Evolutionary conservation across 1,140 invertebrate genomes (phyloP).

Genomic region (Psix sp.): DNA sequence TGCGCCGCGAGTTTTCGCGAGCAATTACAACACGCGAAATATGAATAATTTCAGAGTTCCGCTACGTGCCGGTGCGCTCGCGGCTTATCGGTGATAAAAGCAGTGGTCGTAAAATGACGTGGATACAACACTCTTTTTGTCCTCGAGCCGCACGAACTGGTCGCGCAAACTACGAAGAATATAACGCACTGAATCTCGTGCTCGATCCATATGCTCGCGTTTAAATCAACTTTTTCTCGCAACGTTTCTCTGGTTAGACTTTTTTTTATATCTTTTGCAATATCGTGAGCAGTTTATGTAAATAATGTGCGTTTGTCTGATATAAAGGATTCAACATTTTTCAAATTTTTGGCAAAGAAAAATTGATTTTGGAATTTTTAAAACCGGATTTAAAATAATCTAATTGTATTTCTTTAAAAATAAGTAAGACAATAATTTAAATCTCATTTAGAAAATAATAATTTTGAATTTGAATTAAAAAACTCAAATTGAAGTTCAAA

Average conservation of each 20-base stretch:
- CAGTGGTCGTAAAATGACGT: slow-evolving; percentile 13
- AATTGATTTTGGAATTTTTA: too few relatives aligned
- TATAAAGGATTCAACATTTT: too few relatives aligned
- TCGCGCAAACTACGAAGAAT: slow-evolving; percentile 1
- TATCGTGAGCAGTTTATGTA: too few relatives aligned
- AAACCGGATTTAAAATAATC: too few relatives aligned
- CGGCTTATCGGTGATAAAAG: slow-evolving; percentile 5
- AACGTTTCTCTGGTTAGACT: not conserved
- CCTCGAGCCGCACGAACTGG: slow-evolving; percentile 1
- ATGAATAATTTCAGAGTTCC: not conserved
- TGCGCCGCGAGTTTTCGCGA: not conserved
- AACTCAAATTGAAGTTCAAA: too few relatives aligned
- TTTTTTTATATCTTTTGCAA: not conserved
- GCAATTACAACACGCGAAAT: not conserved
- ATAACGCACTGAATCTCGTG: not conserved
- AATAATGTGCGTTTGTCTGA: too few relatives aligned
- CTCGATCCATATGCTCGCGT: slow-evolving; percentile 3
- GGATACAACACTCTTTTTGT: slow-evolving; percentile 4
- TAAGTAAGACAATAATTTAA: too few relatives aligned
- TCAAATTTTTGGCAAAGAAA: too few relatives aligned
- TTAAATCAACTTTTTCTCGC: not conserved
- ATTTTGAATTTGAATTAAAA: too few relatives aligned
- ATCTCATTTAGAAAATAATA: too few relatives aligned
- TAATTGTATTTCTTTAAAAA: too few relatives aligned
- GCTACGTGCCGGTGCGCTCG: not conserved